Percentiles rank a stretch among this genome's conserved stretches.
Conservation (phyloP, 2,888 invertebrate genomes). For the Drosophila helvetica region DNA sequence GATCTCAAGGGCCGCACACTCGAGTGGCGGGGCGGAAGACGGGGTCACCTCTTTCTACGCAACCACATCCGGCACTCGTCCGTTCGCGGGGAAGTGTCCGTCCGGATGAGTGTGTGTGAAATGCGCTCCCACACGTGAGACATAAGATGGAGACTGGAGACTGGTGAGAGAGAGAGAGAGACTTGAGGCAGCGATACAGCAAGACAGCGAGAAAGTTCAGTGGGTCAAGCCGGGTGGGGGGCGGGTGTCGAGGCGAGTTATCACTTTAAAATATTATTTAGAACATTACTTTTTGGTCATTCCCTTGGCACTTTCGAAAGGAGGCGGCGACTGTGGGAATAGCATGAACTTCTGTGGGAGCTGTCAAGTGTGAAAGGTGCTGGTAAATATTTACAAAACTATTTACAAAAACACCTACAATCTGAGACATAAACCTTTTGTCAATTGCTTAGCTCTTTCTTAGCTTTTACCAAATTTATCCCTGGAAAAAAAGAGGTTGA, state of each 20-base stretch:
- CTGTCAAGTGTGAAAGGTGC: neutral
- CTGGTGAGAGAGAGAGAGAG: neutral
- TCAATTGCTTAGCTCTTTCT: neutral
- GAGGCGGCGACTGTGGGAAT: slow-evolving; percentile 27
- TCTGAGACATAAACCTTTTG: neutral
- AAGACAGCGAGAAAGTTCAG: slow-evolving; percentile 28
- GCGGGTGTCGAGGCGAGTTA: slow-evolving; percentile 13
- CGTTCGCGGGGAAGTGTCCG: slow-evolving; percentile 13
- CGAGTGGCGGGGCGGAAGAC: neutral
- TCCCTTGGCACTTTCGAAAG: slow-evolving; percentile 20
- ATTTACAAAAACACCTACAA: neutral
- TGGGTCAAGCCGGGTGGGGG: slow-evolving; percentile 24
- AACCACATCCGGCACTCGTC: slow-evolving; percentile 50
- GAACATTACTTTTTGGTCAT: slow-evolving; percentile 54
- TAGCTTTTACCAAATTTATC: neutral
- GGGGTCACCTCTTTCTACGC: slow-evolving; percentile 34
- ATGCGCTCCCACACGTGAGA: slow-evolving; percentile 42
- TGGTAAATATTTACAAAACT: neutral
- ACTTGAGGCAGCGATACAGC: neutral
- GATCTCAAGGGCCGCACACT: slow-evolving; percentile 11
- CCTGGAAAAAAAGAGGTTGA: too few relatives aligned
- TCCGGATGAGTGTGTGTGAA: slow-evolving; percentile 17
- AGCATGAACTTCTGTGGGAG: slow-evolving; percentile 16
- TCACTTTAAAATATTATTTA: slow-evolving; percentile 51
- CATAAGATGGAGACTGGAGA: slow-evolving; percentile 4